Percentiles rank a stretch among this genome's conserved stretches.
These are phyloP conservation scores for Okamejei kenojei DNA, from an alignment of 2,797 vertebrate species.

Conservation along the genomic window DNA sequence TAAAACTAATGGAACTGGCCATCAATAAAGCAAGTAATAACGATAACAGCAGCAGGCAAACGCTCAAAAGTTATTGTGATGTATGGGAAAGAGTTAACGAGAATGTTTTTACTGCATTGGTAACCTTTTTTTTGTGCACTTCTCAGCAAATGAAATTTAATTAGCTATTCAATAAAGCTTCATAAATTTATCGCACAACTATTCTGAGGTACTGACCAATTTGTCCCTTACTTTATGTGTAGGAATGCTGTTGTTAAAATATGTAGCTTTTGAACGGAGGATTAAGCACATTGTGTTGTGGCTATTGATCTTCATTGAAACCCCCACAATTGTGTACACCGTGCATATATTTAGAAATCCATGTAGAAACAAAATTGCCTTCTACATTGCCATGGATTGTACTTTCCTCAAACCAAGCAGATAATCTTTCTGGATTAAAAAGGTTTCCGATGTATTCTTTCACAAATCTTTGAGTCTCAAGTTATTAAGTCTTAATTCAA, in stretches of 20 bases:
- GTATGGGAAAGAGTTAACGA: background rate
- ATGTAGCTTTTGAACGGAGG: background rate
- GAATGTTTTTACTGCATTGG: background rate
- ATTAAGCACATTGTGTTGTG: background rate
- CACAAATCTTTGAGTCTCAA: background rate
- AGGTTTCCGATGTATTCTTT: background rate
- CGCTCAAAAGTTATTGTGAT: background rate
- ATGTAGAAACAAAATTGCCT: background rate
- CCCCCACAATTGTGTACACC: background rate
- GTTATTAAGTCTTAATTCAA: constrained; percentile 8
- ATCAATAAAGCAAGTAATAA: background rate
- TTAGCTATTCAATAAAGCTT: background rate
- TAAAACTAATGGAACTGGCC: background rate
- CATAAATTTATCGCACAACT: constrained; percentile 2
- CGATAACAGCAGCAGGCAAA: background rate
- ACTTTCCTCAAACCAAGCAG: background rate
- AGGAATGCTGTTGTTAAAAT: background rate
- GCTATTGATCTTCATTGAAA: background rate
- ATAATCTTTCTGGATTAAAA: constrained; percentile 13
- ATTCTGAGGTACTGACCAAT: background rate
- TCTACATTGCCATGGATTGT: background rate
- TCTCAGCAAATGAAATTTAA: background rate
- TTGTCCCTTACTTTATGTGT: background rate
- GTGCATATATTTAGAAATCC: background rate
- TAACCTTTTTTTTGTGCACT: background rate